phyloP scores from a whole-genome alignment of 2,797 vertebrate species.

The Chromis chromis region DNA sequence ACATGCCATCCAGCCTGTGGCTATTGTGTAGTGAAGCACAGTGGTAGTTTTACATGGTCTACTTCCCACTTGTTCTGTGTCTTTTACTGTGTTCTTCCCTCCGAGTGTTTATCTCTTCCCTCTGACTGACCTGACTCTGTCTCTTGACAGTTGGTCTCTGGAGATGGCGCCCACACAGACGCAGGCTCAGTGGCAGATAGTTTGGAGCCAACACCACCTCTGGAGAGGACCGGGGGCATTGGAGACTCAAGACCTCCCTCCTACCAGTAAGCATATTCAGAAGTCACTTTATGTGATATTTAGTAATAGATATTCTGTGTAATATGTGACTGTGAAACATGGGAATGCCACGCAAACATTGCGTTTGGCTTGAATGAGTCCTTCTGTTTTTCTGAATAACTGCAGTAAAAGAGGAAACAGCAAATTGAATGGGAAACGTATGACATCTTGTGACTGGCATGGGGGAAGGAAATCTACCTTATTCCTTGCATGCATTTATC shows the following conservation, averaged over 20 bases:
- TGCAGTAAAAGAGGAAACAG: conserved; percentile 8
- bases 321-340: background rate
- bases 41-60: conserved; percentile 11
- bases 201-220: conserved; percentile 82
- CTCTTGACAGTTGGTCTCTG: conserved; percentile 88
- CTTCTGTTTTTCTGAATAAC: conserved; percentile 42
- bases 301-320: background rate
- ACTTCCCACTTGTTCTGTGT: conserved; percentile 15
- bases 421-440: conserved; percentile 40
- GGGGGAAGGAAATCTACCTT: conserved; percentile 1
- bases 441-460: conserved; percentile 37
- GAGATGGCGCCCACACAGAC: conserved; percentile 85
- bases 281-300: background rate
- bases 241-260: conserved; percentile 95
- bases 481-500: background rate
- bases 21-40: conserved; percentile 33
- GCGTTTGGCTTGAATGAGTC: conserved; percentile 36
- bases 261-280: conserved; percentile 88
- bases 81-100: conserved; percentile 19
- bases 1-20: conserved; percentile 7
- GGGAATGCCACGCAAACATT: conserved; percentile 9
- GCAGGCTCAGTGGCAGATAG: conserved; percentile 83
- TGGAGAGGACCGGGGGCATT: conserved; percentile 92
- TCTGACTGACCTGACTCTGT: conserved; percentile 43
- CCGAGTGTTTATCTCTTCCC: conserved; percentile 27